Evolutionary conservation across 2,888 invertebrate genomes (phyloP), one percentile per base, ranked within the genome.

Genomic region (Seira musarum): DNA sequence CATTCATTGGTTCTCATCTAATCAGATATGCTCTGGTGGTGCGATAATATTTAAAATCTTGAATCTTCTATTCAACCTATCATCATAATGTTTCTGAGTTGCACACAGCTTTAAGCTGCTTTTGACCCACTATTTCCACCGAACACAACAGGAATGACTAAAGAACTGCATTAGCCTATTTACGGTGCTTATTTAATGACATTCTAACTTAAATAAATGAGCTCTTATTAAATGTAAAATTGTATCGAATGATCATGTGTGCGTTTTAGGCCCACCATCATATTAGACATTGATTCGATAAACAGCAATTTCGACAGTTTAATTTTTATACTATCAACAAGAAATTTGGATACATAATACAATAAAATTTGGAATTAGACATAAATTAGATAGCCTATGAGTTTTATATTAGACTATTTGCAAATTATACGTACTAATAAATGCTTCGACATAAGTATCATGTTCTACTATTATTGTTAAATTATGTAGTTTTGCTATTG

Each of bases 81-180:
- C n/a, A n/a, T n/a, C 30, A 30, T 8, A 30, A 30, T 30, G 30
- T 30, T 8, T 30, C 30, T 30, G 64, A 64, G 22, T 64, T 25
- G n/a, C 30, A 64, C 25, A 64, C 30, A 24, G 2, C 64, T 22
- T 65, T 65, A 30, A 40, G 65, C 64, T 64, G 35, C 3, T 64
- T 24, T n/a, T 10, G 15, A 1, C 13, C 22, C 46, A n/a, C n/a
- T 13, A 35, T 49, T 60, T 60, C 57, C 15, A 19, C 6, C 61
- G 68, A 68, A 75, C 75, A 75, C 68, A 75, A 61, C 60, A 75
- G 75, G 68, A 75, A 75, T 75, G 75, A 75, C 75, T 75, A 22
- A 61, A 60, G 68, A 49, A n/a, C n/a, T n/a, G 40, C 13, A 1
- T 53, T 15, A n/a, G 22, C 24, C 63, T 61, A 17, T 61, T 61